Percentiles rank a stretch among this genome's conserved stretches.
Conservation (phyloP, 2,888 invertebrate species). For the Xylophagus ater region DNA sequence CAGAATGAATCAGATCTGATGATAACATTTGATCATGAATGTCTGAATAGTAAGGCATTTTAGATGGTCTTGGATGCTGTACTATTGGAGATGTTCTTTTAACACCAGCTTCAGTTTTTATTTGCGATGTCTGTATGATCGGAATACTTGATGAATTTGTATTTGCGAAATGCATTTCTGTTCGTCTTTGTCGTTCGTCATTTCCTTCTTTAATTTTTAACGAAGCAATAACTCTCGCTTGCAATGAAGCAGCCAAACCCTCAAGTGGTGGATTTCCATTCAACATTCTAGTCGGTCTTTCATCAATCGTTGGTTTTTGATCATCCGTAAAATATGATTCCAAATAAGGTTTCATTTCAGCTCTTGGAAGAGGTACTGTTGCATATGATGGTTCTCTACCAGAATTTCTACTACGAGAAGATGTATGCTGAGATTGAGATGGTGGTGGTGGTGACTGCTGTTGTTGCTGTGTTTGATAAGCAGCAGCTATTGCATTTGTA, state of each 20-base stretch:
- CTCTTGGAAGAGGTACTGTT: slow-evolving; percentile 47
- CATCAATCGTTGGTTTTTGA: slow-evolving; percentile 38
- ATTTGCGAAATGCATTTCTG: slow-evolving; percentile 27
- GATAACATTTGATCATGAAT: slow-evolving; percentile 14
- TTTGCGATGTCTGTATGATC: slow-evolving; percentile 17
- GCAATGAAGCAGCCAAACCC: slow-evolving; percentile 65
- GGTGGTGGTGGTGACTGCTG: too few species aligned
- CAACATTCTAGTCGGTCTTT: slow-evolving; percentile 25
- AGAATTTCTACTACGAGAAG: slow-evolving; percentile 6
- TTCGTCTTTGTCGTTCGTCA: slow-evolving; percentile 35
- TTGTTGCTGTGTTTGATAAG: slow-evolving; percentile 25
- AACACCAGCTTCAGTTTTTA: slow-evolving; percentile 29
- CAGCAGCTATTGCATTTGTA: slow-evolving; percentile 30
- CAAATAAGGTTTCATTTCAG: slow-evolving; percentile 60
- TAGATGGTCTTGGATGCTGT: slow-evolving; percentile 39
- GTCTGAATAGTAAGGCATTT: slow-evolving; percentile 36
- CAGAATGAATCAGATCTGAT: slow-evolving; percentile 7
- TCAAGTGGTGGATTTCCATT: slow-evolving; percentile 38
- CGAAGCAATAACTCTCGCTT: slow-evolving; percentile 62
- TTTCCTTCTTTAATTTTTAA: slow-evolving; percentile 47
- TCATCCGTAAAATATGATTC: slow-evolving; percentile 60
- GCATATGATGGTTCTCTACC: slow-evolving; percentile 24
- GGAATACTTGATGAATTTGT: slow-evolving; percentile 5
- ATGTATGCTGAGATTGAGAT: too few species aligned
- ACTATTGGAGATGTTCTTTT: slow-evolving; percentile 45